Evolutionary conservation across 2,888 invertebrate genomes (phyloP).

Genomic region (Aspidiotus destructor): DNA sequence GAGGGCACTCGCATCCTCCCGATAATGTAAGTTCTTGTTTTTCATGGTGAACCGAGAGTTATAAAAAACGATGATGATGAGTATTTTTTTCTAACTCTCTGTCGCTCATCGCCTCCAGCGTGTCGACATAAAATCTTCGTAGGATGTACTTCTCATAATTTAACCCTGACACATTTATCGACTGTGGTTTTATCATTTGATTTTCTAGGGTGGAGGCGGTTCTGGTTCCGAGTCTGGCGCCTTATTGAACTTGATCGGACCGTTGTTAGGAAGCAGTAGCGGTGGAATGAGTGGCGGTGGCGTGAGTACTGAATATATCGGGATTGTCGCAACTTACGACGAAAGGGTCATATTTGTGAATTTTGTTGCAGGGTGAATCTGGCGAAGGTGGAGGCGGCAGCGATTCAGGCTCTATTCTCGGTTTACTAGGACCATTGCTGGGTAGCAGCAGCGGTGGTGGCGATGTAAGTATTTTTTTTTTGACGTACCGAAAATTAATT

Average conservation of each 20-base stretch:
- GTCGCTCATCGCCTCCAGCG: too few relatives aligned
- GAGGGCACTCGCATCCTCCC: conserved; percentile 3
- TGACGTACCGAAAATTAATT: too few relatives aligned
- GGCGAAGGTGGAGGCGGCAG: conserved; percentile 34
- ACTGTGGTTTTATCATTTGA: neutral
- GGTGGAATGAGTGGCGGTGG: conserved; percentile 27
- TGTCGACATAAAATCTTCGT: too few relatives aligned
- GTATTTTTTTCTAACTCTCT: too few relatives aligned
- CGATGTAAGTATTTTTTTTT: conserved; percentile 9
- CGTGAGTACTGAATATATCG: conserved; percentile 8
- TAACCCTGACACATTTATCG: neutral
- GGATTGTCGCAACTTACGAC: neutral
- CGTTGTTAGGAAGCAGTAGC: conserved; percentile 36
- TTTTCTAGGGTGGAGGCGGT: conserved; percentile 14
- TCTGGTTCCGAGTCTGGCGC: conserved; percentile 36
- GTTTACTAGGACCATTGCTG: conserved; percentile 33
- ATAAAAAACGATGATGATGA: too few relatives aligned
- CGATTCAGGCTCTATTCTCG: conserved; percentile 33
- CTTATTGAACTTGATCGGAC: conserved; percentile 37
- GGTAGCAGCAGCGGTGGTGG: conserved; percentile 34
- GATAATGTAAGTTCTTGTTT: conserved; percentile 11
- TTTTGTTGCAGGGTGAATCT: conserved; percentile 11
- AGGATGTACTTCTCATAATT: neutral
- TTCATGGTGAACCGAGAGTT: neutral
- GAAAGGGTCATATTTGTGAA: neutral